Evolutionary conservation across 30 jellyfish, hydroid and myxozoan species (phyloP).

Genomic region (Hydra vulgaris): DNA sequence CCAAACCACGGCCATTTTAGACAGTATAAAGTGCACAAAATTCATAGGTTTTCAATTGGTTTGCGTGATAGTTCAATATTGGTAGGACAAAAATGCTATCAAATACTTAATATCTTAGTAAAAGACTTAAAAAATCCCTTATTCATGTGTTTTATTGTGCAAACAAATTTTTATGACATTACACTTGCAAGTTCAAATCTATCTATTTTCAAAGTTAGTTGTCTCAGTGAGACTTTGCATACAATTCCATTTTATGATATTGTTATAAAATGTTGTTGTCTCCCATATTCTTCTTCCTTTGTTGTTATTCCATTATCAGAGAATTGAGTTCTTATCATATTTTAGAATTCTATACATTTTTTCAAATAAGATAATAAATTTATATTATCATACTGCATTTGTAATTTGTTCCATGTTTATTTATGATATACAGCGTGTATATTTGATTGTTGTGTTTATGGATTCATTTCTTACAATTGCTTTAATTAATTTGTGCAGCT

Average conservation of each 20-base stretch:
- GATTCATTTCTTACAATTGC: background rate
- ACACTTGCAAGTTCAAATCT: background rate
- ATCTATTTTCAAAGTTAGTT: background rate
- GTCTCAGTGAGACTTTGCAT: background rate
- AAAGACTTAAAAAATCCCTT: background rate
- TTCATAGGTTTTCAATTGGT: too few species aligned
- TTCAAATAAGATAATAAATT: background rate
- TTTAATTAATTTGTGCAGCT: background rate
- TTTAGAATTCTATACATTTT: background rate
- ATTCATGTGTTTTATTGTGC: background rate
- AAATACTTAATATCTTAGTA: background rate
- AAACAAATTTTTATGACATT: background rate
- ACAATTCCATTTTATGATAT: background rate
- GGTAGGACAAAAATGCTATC: background rate
- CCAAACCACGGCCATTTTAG: too few species aligned
- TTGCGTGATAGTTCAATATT: too few species aligned
- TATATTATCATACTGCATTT: background rate
- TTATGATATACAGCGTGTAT: background rate
- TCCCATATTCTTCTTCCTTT: background rate
- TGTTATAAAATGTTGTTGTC: background rate
- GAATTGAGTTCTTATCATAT: background rate
- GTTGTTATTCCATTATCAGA: background rate
- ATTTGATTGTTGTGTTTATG: background rate
- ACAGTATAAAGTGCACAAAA: too few species aligned
- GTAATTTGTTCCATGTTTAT: background rate